phyloP scores from a whole-genome alignment of 2,113 vertebrate genomes.

The Gymnocephalus cernua region DNA sequence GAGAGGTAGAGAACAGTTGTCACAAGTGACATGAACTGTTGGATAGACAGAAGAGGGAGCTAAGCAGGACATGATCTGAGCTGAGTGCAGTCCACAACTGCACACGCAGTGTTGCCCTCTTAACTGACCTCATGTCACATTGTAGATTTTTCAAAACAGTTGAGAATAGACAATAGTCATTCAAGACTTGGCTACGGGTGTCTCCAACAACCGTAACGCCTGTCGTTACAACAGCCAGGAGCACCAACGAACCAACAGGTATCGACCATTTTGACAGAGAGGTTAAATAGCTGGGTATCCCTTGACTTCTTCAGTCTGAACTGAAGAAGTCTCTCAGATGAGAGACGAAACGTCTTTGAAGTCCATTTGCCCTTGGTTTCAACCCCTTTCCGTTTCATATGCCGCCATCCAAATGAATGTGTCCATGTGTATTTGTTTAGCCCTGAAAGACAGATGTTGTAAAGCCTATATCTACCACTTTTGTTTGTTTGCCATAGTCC shows the following conservation, averaged over 20 bases:
- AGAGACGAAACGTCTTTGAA: too few relatives aligned
- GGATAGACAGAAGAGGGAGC: constrained; percentile 24
- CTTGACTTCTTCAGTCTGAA: too few relatives aligned
- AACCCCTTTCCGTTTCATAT: neutral
- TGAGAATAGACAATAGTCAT: too few relatives aligned
- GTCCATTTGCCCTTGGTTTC: too few relatives aligned
- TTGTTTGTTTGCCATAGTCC: neutral
- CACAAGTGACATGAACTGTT: neutral
- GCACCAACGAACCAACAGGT: too few relatives aligned
- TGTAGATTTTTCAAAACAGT: neutral
- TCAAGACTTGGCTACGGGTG: too few relatives aligned
- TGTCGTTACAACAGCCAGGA: too few relatives aligned
- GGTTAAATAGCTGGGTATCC: too few relatives aligned
- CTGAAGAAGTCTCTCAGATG: too few relatives aligned
- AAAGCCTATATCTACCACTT: neutral
- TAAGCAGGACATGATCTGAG: neutral
- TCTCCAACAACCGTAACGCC: too few relatives aligned
- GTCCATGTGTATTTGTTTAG: neutral
- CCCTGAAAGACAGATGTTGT: neutral
- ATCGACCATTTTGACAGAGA: too few relatives aligned
- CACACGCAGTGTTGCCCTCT: neutral
- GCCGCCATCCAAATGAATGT: neutral
- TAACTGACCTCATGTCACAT: neutral
- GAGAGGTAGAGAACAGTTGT: neutral
- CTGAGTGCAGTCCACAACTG: neutral